Conservation (phyloP, 2,113 vertebrate species). For the Eleginops maclovinus region DNA sequence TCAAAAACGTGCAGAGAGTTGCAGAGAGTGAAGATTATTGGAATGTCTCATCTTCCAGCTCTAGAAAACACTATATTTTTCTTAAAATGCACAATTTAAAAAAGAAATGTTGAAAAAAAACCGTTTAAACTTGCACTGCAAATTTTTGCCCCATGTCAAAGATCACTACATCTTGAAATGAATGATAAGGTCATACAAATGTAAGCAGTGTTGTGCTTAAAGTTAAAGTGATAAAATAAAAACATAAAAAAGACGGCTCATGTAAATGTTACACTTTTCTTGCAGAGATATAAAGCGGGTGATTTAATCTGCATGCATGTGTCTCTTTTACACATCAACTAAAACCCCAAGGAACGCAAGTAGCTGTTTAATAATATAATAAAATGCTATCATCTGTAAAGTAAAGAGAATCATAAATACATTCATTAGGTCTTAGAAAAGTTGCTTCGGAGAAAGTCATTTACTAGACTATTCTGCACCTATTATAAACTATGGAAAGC, state of each 20-base stretch:
- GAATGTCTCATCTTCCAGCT: conserved; percentile 39
- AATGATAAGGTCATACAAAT: conserved; percentile 35
- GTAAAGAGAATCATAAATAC: neutral
- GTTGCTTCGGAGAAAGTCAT: neutral
- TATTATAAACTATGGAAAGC: neutral
- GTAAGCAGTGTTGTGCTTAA: neutral
- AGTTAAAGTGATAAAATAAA: too few relatives aligned
- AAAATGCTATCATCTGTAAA: neutral
- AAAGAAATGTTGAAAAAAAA: too few relatives aligned
- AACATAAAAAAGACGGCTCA: too few relatives aligned
- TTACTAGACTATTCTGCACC: neutral
- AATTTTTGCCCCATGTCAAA: neutral
- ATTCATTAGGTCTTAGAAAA: neutral
- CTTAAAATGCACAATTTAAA: too few relatives aligned
- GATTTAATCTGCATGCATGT: conserved; percentile 14
- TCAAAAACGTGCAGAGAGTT: conserved; percentile 68
- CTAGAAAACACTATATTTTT: conserved; percentile 51
- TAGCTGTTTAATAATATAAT: neutral
- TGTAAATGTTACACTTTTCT: neutral
- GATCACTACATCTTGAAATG: conserved; percentile 21
- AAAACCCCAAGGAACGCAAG: neutral
- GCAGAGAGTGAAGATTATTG: conserved; percentile 55
- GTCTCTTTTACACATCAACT: neutral
- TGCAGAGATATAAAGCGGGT: conserved; percentile 26
- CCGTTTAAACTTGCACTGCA: too few relatives aligned